These are phyloP conservation scores for Semicossyphus pulcher DNA, from an alignment of 2,113 vertebrate genomes.

Conservation along the genomic window DNA sequence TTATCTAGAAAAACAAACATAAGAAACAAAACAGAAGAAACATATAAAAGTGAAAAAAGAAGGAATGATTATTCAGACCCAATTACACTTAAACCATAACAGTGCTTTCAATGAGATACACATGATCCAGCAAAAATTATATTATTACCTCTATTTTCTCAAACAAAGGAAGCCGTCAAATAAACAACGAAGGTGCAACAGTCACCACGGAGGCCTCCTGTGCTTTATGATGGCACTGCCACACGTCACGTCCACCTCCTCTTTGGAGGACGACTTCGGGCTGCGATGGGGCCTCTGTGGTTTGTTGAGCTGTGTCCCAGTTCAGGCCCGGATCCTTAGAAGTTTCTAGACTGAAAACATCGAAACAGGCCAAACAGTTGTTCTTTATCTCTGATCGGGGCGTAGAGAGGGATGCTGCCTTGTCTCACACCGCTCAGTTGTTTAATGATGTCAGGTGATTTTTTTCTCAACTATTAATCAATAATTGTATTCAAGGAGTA, in stretches of 20 bases:
- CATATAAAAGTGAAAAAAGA: conserved; percentile 21
- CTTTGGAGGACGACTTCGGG: background rate
- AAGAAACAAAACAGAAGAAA: background rate
- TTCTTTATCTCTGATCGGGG: no score
- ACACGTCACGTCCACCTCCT: conserved; percentile 2
- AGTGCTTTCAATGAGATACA: conserved; percentile 35
- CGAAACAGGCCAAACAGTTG: background rate
- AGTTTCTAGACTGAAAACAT: background rate
- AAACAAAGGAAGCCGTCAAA: conserved; percentile 21
- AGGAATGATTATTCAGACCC: conserved; percentile 68
- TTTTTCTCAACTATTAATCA: background rate
- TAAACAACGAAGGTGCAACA: conserved; percentile 39
- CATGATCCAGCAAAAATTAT: conserved; percentile 42
- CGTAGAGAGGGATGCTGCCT: no score
- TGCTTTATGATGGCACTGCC: conserved; percentile 3
- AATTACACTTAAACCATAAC: conserved; percentile 35
- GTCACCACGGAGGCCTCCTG: conserved; percentile 29
- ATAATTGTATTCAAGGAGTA: background rate
- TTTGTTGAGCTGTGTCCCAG: conserved; percentile 45
- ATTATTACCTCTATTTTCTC: conserved; percentile 18
- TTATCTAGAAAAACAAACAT: conserved; percentile 18
- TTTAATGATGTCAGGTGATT: background rate
- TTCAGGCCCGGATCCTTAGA: conserved; percentile 23
- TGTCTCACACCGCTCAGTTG: background rate
- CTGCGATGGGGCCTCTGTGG: background rate